Percentiles rank a stretch among this genome's conserved stretches.
These are phyloP conservation scores for Hesperia comma DNA, from an alignment of 2,888 invertebrate species.

Conservation along the genomic window DNA sequence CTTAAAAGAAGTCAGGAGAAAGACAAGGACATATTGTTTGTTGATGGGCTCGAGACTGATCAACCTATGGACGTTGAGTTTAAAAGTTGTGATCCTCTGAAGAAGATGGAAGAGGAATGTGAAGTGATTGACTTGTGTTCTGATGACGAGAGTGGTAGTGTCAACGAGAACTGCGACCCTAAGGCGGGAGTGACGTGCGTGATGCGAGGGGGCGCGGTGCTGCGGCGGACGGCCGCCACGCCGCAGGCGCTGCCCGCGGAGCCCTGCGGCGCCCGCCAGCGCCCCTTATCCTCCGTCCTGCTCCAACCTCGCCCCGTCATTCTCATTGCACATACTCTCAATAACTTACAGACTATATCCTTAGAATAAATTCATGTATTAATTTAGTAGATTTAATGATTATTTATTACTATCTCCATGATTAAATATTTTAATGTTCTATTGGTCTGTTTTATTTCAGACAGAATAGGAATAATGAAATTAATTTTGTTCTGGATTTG, in stretches of 20 bases:
- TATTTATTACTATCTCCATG: slow-evolving; percentile 73
- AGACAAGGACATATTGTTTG: slow-evolving; percentile 76
- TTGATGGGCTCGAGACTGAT: slow-evolving; percentile 67
- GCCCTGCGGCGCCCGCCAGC: slow-evolving; percentile 75
- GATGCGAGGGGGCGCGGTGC: slow-evolving; percentile 70
- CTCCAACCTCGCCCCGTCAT: slow-evolving; percentile 76
- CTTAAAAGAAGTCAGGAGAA: slow-evolving; percentile 48
- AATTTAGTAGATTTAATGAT: slow-evolving; percentile 64
- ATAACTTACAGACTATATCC: slow-evolving; percentile 78
- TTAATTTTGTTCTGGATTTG: slow-evolving; percentile 2
- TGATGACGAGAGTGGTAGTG: slow-evolving; percentile 83
- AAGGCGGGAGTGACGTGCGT: slow-evolving; percentile 70
- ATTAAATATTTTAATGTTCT: slow-evolving; percentile 68
- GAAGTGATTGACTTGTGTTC: slow-evolving; percentile 88
- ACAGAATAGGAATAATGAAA: slow-evolving; percentile 12
- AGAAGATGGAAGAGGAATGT: slow-evolving; percentile 66
- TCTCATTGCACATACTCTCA: slow-evolving; percentile 72
- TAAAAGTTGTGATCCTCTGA: slow-evolving; percentile 63
- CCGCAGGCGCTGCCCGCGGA: slow-evolving; percentile 70
- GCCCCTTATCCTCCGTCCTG: slow-evolving; percentile 64
- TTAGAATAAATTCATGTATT: slow-evolving; percentile 71
- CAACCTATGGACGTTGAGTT: slow-evolving; percentile 57
- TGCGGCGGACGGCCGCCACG: slow-evolving; percentile 70
- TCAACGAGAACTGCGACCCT: slow-evolving; percentile 76
- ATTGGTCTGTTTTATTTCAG: slow-evolving; percentile 48